Base-by-base conservation (phyloP, 1,140 invertebrate genomes). In the Augochlora pura region DNA sequence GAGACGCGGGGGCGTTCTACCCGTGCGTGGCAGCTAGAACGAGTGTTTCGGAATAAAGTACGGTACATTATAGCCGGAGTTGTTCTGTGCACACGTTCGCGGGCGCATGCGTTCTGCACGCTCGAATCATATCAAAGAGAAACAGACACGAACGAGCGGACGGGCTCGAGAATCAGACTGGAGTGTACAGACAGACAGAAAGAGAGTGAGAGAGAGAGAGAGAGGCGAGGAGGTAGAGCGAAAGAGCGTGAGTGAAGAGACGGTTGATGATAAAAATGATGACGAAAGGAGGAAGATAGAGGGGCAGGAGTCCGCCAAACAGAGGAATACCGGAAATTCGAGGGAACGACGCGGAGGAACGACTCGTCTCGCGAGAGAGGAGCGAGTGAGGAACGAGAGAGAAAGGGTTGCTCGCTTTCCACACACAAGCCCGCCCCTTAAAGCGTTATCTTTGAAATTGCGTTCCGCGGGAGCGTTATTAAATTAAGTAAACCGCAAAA, bases 361-460 rank as follows among this genome's bases (percentile, higher is more conserved):
- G 32, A 4, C 32, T 32, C 32, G 32, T 4, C 32, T 32, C 32
- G 32, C 32, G 32, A 32, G 32, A 32, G 32, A 32, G 32, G 1
- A 32, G 32, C 32, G 32, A 32, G 32, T 1, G 32, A 32, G 32
- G 42, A n/a, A 68, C 38, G 39, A 59, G 32, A 12, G 42, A 12
- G 25, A 49, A 54, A 21, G 1, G 27, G 14, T 18, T 39, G 60
- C 64, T 42, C 9, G 38, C 32, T 63, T 46, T 64, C 57, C 16
- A 14, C 16, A 21, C 16, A 5, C 49, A 7, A n/a, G 6, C 54
- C 54, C 8, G 27, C 72, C 60, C 68, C 73, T 76, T 76, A 72
- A 85, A 91, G 83, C 82, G 88, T 90, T 90, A 90, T 90, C 87
- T 88, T 88, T 87, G 87, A 90, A 91, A 91, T 89, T 87, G 86